These are phyloP conservation scores for Ailuropoda melanoleuca DNA, from an alignment of 2,113 vertebrate genomes.

Conservation along the genomic window DNA sequence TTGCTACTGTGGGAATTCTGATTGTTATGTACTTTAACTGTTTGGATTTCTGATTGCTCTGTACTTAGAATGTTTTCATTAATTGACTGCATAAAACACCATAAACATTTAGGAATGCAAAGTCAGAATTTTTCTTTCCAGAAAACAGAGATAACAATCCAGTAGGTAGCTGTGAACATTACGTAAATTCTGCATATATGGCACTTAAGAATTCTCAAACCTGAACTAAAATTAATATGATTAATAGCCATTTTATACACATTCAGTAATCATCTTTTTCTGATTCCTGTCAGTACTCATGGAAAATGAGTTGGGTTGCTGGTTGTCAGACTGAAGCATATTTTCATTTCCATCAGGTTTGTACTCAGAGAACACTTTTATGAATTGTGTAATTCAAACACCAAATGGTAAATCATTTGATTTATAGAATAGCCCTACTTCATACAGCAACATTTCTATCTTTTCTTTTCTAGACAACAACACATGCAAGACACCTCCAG, in stretches of 20 bases:
- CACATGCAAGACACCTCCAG: neutral
- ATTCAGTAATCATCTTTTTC: neutral
- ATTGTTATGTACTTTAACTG: neutral
- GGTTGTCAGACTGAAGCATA: neutral
- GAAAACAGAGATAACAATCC: neutral
- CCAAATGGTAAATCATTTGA: constrained; percentile 39
- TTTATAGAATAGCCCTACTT: constrained; percentile 6
- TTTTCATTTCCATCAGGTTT: neutral
- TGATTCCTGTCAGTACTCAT: neutral
- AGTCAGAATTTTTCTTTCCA: neutral
- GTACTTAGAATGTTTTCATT: neutral
- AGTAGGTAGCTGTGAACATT: neutral
- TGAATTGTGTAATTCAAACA: constrained; percentile 6
- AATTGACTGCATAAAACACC: neutral
- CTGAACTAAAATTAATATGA: neutral
- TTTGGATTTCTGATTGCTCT: neutral
- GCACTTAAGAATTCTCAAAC: neutral
- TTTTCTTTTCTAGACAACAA: constrained; percentile 9
- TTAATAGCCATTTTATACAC: neutral
- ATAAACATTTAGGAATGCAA: neutral
- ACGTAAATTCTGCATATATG: neutral
- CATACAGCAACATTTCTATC: neutral
- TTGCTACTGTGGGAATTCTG: neutral
- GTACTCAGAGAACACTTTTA: neutral
- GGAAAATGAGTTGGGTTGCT: neutral